These are phyloP conservation scores for Ophion ventricosus DNA, from an alignment of 2,888 invertebrate genomes.

Conservation along the genomic window DNA sequence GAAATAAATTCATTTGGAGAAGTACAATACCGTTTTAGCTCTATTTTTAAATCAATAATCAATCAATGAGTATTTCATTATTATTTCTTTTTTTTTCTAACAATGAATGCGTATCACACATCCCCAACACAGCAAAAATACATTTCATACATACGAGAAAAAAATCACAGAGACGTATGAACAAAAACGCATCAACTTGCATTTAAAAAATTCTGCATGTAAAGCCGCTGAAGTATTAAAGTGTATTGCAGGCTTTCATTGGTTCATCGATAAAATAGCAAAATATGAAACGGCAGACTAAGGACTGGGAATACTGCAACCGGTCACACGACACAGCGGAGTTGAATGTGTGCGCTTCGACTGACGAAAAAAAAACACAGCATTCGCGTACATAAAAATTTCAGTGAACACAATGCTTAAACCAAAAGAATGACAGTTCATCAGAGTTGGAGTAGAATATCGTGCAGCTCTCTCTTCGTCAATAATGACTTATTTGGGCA, in stretches of 20 bases:
- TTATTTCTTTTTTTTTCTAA: slow-evolving; percentile 8
- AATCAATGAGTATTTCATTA: slow-evolving; percentile 31
- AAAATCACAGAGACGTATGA: slow-evolving; percentile 2
- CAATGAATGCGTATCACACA: slow-evolving; percentile 37
- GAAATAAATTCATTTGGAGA: slow-evolving; percentile 64
- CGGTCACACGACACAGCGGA: slow-evolving; percentile 36
- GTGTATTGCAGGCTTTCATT: slow-evolving; percentile 8
- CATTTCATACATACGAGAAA: slow-evolving; percentile 35
- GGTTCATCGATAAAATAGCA: slow-evolving; percentile 15
- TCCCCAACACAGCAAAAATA: slow-evolving; percentile 37
- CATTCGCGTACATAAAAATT: neutral
- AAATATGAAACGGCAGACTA: slow-evolving; percentile 54
- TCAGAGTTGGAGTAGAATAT: neutral
- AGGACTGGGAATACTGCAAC: slow-evolving; percentile 58
- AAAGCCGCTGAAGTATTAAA: slow-evolving; percentile 17
- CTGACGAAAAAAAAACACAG: neutral
- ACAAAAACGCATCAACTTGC: slow-evolving; percentile 6
- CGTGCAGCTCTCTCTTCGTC: neutral
- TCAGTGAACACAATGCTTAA: neutral
- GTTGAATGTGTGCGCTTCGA: slow-evolving; percentile 17
- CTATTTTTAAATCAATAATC: slow-evolving; percentile 34
- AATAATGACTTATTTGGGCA: slow-evolving; percentile 13
- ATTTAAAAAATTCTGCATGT: slow-evolving; percentile 6
- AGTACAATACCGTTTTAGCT: slow-evolving; percentile 59
- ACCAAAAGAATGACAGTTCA: neutral